Evolutionary conservation across 1,140 invertebrate genomes (phyloP).

Genomic region (Rhopalosiphum maidis): DNA sequence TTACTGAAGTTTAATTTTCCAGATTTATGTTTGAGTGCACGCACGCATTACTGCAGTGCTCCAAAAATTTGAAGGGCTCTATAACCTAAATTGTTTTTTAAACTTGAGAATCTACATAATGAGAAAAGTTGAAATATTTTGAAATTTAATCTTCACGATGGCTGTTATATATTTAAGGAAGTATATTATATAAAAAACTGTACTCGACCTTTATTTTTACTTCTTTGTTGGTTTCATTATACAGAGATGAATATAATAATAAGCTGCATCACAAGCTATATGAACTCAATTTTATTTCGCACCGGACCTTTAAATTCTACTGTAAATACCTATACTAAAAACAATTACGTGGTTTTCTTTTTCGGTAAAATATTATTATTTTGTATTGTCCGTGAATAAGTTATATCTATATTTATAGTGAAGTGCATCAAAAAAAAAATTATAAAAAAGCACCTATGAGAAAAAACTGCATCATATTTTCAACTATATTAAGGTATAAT

Average conservation of each 20-base stretch:
- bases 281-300: background rate
- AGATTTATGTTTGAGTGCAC: background rate
- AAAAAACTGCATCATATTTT: background rate
- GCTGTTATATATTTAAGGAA: background rate
- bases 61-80: background rate
- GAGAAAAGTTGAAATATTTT: constrained; percentile 21
- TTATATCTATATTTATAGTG: background rate
- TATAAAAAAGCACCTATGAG: background rate
- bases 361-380: background rate
- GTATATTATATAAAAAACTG: background rate
- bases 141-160: background rate
- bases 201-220: background rate
- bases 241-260: background rate
- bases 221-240: background rate
- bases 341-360: background rate
- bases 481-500: background rate
- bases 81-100: background rate
- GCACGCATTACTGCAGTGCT: background rate
- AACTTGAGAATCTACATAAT: background rate
- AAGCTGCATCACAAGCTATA: background rate
- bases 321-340: background rate
- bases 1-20: background rate
- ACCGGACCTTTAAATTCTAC: background rate
- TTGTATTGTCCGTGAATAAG: background rate
- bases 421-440: background rate